Percentiles rank a stretch among this genome's conserved stretches.
Evolutionary conservation across 2,113 vertebrate genomes (phyloP).

Genomic region (Oncorhynchus kisutch): DNA sequence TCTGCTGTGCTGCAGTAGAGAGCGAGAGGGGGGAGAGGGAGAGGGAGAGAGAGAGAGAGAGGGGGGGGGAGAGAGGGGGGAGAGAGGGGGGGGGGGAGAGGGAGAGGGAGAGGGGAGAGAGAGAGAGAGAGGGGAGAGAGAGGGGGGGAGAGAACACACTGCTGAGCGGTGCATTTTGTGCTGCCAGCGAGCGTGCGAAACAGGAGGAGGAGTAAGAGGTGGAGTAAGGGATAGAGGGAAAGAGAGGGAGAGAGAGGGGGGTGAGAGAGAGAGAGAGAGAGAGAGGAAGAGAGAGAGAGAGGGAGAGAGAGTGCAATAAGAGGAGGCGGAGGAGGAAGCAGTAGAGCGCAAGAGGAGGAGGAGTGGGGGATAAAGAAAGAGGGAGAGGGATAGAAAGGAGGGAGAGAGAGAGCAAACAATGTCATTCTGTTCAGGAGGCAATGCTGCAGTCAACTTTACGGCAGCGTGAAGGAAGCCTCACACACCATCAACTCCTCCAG

Average conservation of each 20-base stretch:
- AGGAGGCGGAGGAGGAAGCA: slow-evolving; percentile 3
- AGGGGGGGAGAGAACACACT: slow-evolving; percentile 65
- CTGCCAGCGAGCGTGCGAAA: slow-evolving; percentile 76
- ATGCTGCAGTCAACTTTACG: slow-evolving; percentile 83
- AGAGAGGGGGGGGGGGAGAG: no score
- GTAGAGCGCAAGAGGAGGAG: slow-evolving; percentile 31
- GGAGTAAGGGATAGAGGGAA: slow-evolving; percentile 1
- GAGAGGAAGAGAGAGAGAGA: slow-evolving; percentile 52
- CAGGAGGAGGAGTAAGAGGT: slow-evolving; percentile 64
- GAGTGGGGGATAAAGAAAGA: slow-evolving; percentile 35
- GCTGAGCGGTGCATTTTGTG: slow-evolving; percentile 88
- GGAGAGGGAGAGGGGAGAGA: slow-evolving; percentile 11
- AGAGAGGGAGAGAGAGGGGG: no score
- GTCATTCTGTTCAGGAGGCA: slow-evolving; percentile 84
- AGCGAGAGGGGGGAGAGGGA: no score
- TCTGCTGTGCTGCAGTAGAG: slow-evolving; percentile 74
- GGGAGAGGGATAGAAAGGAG: slow-evolving; percentile 26
- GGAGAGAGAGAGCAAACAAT: slow-evolving; percentile 80
- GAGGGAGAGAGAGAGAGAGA: no score
- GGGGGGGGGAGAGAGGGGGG: fast-evolving
- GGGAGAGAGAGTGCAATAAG: slow-evolving; percentile 40
- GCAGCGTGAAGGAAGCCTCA: slow-evolving; percentile 52
- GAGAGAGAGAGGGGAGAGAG: no score
- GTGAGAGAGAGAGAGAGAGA: not conserved
- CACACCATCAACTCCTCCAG: slow-evolving; percentile 51